phyloP scores from a whole-genome alignment of 2,797 vertebrate genomes.

The Champsocephalus gunnari region DNA sequence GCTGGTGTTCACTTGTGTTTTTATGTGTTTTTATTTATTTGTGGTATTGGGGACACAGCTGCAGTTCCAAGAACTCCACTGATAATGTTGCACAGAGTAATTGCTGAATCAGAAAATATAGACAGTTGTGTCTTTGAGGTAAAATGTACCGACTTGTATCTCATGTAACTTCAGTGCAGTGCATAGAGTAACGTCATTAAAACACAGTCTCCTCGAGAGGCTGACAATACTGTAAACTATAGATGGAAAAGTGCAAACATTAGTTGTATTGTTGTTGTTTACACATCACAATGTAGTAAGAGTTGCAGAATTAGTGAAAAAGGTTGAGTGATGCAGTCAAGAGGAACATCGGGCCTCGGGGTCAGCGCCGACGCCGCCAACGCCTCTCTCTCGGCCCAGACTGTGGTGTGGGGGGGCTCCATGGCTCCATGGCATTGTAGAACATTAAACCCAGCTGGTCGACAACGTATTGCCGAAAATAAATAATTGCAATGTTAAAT shows the following conservation, averaged over 20 bases:
- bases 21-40: background rate
- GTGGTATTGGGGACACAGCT: slow-evolving; percentile 1
- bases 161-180: background rate
- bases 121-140: background rate
- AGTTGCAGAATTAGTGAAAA: slow-evolving; percentile 9
- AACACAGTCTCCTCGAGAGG: background rate
- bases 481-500: background rate
- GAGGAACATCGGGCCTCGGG: background rate
- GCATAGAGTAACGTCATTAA: background rate
- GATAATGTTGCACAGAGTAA: background rate
- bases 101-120: background rate
- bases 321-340: slow-evolving; percentile 18
- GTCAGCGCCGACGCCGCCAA: slow-evolving; percentile 10
- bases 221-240: background rate
- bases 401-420: too few relatives aligned
- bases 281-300: background rate
- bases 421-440: background rate
- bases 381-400: background rate
- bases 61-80: background rate
- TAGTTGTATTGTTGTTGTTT: background rate
- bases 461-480: background rate
- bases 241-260: slow-evolving; percentile 9
- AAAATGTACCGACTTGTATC: background rate
- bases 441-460: background rate
- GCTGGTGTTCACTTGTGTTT: background rate